Conservation (phyloP, 2,888 invertebrate species). For the Aelia acuminata region DNA sequence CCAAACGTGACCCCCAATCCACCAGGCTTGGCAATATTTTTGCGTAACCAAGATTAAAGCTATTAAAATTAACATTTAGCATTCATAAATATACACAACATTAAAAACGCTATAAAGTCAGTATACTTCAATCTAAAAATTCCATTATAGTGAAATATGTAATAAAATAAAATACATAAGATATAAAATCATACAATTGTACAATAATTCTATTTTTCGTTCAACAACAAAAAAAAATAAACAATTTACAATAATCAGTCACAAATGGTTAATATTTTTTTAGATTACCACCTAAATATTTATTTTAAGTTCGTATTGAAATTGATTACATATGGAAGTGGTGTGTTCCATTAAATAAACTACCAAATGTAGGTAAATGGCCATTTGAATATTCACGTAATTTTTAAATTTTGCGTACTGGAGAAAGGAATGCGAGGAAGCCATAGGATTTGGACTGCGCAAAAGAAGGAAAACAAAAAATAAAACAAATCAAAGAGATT, state of each 20-base stretch:
- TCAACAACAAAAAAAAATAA: too few species aligned
- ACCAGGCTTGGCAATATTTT: background rate
- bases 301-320: background rate
- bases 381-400: background rate
- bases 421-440: constrained; percentile 18
- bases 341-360: background rate
- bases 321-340: background rate
- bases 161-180: too few species aligned
- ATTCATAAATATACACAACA: too few species aligned
- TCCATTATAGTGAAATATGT: background rate
- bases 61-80: background rate
- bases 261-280: too few species aligned
- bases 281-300: too few species aligned
- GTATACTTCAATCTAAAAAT: background rate
- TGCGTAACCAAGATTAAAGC: background rate
- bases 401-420: background rate
- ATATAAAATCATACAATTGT: too few species aligned
- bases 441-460: background rate
- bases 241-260: too few species aligned
- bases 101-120: background rate
- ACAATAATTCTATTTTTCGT: too few species aligned
- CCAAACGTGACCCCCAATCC: background rate
- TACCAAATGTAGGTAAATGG: background rate
- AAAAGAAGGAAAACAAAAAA: background rate
- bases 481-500: background rate